Base-by-base conservation (phyloP, 2,888 invertebrate species). In the Chydorus sphaericus region DNA sequence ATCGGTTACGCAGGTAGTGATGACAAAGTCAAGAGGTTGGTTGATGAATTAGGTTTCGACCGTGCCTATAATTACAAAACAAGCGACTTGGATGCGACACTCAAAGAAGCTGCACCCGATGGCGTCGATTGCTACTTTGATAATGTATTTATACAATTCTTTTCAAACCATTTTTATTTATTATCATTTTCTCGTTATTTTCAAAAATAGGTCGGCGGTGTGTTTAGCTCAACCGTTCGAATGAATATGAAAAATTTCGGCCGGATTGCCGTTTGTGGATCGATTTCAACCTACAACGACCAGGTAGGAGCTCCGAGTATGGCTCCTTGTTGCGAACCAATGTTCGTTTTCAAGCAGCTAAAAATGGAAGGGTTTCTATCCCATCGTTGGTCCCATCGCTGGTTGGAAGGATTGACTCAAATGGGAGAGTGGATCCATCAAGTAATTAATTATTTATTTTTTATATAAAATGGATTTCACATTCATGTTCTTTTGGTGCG, bases 81-180 rank as follows among this genome's bases (percentile, higher is more conserved):
- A 2, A 72, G 69, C 7, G 66, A 79, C 63, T 62, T 81, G 48
- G 66, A 67, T 1, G 64, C 72, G 49, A 76, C 75, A 39, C 69
- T 86, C 14, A 75, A 75, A 60, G 70, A 78, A 66, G 71, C 69
- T 55, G 82, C 82, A 10, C 82, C 83, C 0, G 70, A 81, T n/a
- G 83, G 83, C 2, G 69, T 85, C 0, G 83, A 85, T 65, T 81
- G 82, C 64, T 85, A 81, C 64, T 85, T 84, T 65, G 85, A 85
- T 66, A 85, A 85, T 67, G 85, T 85, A 70, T 67, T 77, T 68
- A 10, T 18, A 8, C 8, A 2, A n/a, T 18, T 44, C 18, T n/a
- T 28, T 28, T 20, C 10, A 20, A n/a, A 28, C 7, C 7, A 23
- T 48, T n/a, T 48, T n/a, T 7, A 4, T 16, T 50, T 30, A 10